These are phyloP conservation scores for Zosterops hypoxanthus DNA, from an alignment of 2,113 vertebrate species.

Conservation along the genomic window DNA sequence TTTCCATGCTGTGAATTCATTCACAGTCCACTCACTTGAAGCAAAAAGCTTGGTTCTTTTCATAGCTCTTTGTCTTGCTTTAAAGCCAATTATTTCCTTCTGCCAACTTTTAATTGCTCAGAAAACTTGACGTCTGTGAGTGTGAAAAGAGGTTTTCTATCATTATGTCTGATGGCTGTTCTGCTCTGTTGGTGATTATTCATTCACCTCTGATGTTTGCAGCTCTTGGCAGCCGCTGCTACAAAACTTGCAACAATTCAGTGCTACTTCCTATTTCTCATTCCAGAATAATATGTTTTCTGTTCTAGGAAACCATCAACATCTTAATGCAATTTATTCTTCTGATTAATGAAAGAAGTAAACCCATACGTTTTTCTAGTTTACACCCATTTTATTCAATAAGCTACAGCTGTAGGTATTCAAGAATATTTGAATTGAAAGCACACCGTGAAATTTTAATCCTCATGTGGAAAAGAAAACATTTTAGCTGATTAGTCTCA, in stretches of 20 bases:
- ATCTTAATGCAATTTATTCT: slow-evolving; percentile 42
- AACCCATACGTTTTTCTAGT: slow-evolving; percentile 18
- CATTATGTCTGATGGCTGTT: slow-evolving; percentile 54
- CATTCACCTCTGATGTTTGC: slow-evolving; percentile 17
- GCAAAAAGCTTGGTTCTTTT: not conserved
- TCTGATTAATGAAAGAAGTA: slow-evolving; percentile 63
- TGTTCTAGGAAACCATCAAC: slow-evolving; percentile 45
- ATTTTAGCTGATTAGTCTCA: slow-evolving; percentile 41
- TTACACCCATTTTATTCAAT: slow-evolving; percentile 44
- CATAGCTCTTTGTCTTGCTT: slow-evolving; percentile 16
- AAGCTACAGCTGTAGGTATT: not conserved
- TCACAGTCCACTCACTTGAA: not conserved
- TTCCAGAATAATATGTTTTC: slow-evolving; percentile 27
- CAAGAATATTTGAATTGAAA: slow-evolving; percentile 60
- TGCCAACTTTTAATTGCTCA: slow-evolving; percentile 44
- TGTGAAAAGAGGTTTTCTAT: slow-evolving; percentile 51
- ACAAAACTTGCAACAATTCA: not conserved
- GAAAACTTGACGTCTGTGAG: not conserved
- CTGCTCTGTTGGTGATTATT: slow-evolving; percentile 53
- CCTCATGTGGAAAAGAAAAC: not conserved
- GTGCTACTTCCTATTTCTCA: not conserved
- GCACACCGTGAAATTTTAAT: slow-evolving; percentile 41
- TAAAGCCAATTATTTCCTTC: slow-evolving; percentile 49
- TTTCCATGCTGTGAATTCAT: not conserved
- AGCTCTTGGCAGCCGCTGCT: not conserved